Evolutionary conservation across 37 sponge, comb jelly and placozoan species (phyloP), one percentile per base, ranked within the genome.

Genomic region (Theonella swinhoei): DNA sequence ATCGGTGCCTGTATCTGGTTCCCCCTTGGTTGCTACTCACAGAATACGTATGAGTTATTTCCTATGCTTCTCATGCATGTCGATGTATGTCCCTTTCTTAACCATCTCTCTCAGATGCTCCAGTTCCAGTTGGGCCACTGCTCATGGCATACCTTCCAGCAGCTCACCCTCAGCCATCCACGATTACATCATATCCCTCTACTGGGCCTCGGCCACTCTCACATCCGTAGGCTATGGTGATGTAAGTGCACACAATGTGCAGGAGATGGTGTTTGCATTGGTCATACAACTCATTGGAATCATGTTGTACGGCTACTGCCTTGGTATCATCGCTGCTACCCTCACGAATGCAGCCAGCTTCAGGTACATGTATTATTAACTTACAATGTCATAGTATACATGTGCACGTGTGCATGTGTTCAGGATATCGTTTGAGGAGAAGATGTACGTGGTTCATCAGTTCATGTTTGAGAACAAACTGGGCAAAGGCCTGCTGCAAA

Each of bases 181-280:
- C 30, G 82, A 94, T 72, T 94, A 94, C 62, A 43, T 94, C 64
- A 75, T 77, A 23, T 94, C 95, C 7, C 39, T 94, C 60, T 94
- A 94, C 82, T 94, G 89, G 88, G 69, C 91, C 37, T 66, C 88
- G 17, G 81, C 91, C 23, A 94, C 95, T 41, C 74, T 74, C 39
- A 94, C 95, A n/a, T 77, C 91, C 20, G 88, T 88, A 17, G 95
- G 95, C 4, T 94, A 91, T 70, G 95, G 95, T 73, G 95, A 94
- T 43, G 81, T 94, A 26, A 74, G 72, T 37, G 83, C 95, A 41
- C 74, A 88, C 79, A 85, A 74, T 54, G 64, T n/a, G 65, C 19
- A 58, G 36, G 95, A 94, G 76, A 88, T 75, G 78, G 47, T 88
- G 5, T 38, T 88, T 25, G 82, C 91, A 4, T 34, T 90, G 25